Conservation (phyloP, 2,888 invertebrate species). For the Aproaerema taeniolella region DNA sequence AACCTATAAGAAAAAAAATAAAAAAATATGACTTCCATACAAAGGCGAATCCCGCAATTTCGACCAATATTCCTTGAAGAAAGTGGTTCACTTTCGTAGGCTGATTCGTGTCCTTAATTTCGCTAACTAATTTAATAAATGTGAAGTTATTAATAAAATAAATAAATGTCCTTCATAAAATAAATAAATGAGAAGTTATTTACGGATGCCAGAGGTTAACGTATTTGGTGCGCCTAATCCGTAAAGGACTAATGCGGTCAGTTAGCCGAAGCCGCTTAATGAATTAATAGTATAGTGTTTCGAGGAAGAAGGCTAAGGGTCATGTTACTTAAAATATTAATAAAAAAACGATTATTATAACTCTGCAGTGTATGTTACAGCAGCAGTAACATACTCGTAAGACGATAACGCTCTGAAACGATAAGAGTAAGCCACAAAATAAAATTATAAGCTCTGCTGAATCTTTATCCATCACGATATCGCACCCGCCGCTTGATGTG, state of each 20-base stretch:
- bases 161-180: background rate
- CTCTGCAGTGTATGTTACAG: background rate
- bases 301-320: slow-evolving; percentile 37
- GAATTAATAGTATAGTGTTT: slow-evolving; percentile 41
- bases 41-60: no score
- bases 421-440: no score
- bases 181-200: background rate
- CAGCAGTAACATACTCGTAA: background rate
- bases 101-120: no score
- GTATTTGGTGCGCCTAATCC: slow-evolving; percentile 21
- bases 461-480: no score
- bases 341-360: slow-evolving; percentile 21
- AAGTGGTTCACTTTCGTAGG: no score
- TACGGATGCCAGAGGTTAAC: slow-evolving; percentile 8
- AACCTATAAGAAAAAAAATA: no score
- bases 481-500: no score
- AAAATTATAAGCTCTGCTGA: no score
- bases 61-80: no score
- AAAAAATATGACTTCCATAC: no score
- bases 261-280: slow-evolving; percentile 36
- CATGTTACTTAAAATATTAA: slow-evolving; percentile 35
- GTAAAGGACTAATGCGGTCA: slow-evolving; percentile 29
- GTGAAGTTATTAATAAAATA: background rate
- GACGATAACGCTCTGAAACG: background rate
- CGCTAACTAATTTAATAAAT: background rate